phyloP scores from a whole-genome alignment of 2,113 vertebrate species.

The Xenus cinereus region DNA sequence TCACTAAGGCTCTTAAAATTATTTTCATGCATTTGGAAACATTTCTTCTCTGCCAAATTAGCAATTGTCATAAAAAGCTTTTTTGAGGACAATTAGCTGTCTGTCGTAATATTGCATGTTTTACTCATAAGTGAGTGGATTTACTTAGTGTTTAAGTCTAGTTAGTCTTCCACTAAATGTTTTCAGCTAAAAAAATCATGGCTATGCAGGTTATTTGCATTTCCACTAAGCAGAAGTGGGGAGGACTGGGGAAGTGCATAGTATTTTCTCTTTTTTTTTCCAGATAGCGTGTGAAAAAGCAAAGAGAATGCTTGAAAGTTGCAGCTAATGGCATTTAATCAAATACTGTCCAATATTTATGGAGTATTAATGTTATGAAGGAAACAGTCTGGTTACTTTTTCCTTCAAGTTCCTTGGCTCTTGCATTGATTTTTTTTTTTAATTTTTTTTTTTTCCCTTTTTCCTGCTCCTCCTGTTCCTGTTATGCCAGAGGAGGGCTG shows the following conservation, averaged over 20 bases:
- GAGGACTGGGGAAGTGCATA: not conserved
- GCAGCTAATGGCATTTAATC: not conserved
- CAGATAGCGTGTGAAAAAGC: not conserved
- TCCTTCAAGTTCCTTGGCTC: conserved; percentile 12
- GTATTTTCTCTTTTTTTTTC: not conserved
- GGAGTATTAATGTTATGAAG: not conserved
- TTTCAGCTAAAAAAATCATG: not conserved
- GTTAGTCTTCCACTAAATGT: conserved; percentile 39
- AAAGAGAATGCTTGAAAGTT: not conserved
- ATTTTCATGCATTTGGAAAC: conserved; percentile 15
- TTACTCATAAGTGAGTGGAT: conserved; percentile 48
- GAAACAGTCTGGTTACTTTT: conserved; percentile 45
- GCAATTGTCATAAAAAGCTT: not conserved
- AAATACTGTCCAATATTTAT: conserved; percentile 18
- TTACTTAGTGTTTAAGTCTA: conserved; percentile 51
- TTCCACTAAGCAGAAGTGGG: not conserved
- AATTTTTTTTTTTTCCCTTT: no score
- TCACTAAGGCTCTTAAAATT: conserved; percentile 2
- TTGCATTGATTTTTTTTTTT: not conserved
- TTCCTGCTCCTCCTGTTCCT: not conserved
- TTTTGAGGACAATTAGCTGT: conserved; percentile 1
- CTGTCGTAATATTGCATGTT: conserved; percentile 66
- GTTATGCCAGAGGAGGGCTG: not conserved
- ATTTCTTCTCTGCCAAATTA: conserved; percentile 61
- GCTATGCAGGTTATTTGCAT: not conserved